phyloP scores from a whole-genome alignment of 2,797 vertebrate species.

The Morelia viridis region DNA sequence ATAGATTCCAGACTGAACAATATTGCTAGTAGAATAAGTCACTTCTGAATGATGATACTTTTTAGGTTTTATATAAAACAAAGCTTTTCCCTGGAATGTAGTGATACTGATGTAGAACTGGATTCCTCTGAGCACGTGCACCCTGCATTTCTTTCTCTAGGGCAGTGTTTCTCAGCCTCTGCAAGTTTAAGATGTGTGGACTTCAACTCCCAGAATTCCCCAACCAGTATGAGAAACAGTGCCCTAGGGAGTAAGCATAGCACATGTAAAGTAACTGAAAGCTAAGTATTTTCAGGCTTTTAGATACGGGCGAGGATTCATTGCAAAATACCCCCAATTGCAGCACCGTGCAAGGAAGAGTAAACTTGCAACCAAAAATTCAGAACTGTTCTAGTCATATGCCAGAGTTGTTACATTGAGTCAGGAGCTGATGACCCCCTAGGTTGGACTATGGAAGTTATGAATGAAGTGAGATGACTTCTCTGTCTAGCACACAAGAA shows the following conservation, averaged over 20 bases:
- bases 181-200: neutral
- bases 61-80: neutral
- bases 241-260: neutral
- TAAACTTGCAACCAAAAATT: neutral
- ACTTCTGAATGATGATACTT: neutral
- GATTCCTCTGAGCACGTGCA: neutral
- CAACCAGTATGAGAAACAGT: neutral
- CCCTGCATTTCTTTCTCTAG: neutral
- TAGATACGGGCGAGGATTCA: neutral
- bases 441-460: neutral
- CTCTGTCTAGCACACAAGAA: neutral
- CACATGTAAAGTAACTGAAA: neutral
- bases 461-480: neutral
- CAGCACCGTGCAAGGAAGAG: neutral
- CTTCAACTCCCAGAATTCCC: neutral
- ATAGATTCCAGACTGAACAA: neutral
- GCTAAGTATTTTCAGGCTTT: neutral
- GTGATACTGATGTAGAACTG: neutral
- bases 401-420: neutral
- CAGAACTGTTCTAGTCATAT: neutral
- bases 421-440: neutral
- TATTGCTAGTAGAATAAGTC: neutral
- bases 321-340: neutral
- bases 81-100: neutral
- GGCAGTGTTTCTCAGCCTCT: neutral